A percentile compares a stretch with the other conserved stretches of the same genome.
phyloP scores from a whole-genome alignment of 2,113 vertebrate genomes.

The Talpa occidentalis region DNA sequence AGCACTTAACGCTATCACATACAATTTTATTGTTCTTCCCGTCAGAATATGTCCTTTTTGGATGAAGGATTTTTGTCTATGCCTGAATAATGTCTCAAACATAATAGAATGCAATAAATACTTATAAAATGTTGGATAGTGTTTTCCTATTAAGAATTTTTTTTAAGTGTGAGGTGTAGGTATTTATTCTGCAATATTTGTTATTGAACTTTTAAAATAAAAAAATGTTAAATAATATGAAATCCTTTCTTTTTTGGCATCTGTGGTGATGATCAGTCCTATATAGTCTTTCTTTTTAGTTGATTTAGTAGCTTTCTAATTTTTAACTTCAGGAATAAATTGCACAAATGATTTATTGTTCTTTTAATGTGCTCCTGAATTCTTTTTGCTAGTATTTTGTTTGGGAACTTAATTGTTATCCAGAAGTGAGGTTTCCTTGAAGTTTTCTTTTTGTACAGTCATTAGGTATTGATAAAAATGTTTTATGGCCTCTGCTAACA shows the following conservation, averaged over 20 bases:
- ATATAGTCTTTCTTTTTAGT: slow-evolving; percentile 1
- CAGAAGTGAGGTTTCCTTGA: background rate
- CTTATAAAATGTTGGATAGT: background rate
- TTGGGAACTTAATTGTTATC: slow-evolving; percentile 9
- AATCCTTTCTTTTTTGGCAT: background rate
- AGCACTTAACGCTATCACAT: background rate
- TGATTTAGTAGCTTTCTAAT: slow-evolving; percentile 20
- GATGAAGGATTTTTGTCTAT: background rate
- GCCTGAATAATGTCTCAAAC: background rate
- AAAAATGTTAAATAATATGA: slow-evolving; percentile 2
- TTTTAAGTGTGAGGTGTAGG: background rate
- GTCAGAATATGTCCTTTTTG: background rate
- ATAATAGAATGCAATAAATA: background rate
- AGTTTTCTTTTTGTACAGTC: background rate
- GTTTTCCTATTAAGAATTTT: background rate
- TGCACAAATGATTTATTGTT: background rate
- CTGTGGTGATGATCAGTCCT: background rate
- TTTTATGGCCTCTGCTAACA: background rate
- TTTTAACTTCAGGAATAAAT: slow-evolving; percentile 21
- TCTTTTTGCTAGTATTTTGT: background rate
- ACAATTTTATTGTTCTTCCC: background rate
- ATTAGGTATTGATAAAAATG: background rate
- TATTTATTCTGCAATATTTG: background rate
- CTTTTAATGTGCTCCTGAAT: background rate
- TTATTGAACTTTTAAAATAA: slow-evolving; percentile 3